These are phyloP conservation scores for Alcedo atthis DNA, from an alignment of 2,797 vertebrate species.

Conservation along the genomic window DNA sequence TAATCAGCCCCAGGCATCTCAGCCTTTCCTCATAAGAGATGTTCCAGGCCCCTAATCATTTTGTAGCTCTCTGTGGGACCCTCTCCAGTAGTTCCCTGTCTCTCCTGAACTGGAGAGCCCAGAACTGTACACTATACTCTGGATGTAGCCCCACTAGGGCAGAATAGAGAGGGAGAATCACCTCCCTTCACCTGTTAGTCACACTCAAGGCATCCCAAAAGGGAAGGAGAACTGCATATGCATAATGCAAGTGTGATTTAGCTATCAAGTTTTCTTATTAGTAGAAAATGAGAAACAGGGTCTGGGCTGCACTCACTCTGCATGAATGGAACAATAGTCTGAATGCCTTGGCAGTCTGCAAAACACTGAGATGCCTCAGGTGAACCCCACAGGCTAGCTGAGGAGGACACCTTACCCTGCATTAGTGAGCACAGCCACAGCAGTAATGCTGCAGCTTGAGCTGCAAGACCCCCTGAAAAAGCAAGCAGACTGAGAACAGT, in stretches of 20 bases:
- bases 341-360: not conserved
- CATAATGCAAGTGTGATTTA: not conserved
- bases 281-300: not conserved
- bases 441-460: not conserved
- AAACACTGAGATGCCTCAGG: not conserved
- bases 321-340: not conserved
- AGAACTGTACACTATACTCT: not conserved
- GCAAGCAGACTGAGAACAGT: not conserved
- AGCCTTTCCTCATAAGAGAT: not conserved
- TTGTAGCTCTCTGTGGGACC: not conserved
- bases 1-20: no score
- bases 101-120: not conserved
- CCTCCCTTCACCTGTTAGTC: not conserved
- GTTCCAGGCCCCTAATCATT: not conserved
- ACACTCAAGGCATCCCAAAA: not conserved
- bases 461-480: not conserved
- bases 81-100: not conserved
- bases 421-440: rapidly evolving
- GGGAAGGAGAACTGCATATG: not conserved
- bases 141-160: not conserved
- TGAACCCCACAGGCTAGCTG: not conserved
- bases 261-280: not conserved
- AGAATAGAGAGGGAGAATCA: not conserved
- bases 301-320: not conserved
- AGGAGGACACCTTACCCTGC: not conserved